Evolutionary conservation across 2,888 invertebrate species (phyloP).

Genomic region (Nasonia oneida): DNA sequence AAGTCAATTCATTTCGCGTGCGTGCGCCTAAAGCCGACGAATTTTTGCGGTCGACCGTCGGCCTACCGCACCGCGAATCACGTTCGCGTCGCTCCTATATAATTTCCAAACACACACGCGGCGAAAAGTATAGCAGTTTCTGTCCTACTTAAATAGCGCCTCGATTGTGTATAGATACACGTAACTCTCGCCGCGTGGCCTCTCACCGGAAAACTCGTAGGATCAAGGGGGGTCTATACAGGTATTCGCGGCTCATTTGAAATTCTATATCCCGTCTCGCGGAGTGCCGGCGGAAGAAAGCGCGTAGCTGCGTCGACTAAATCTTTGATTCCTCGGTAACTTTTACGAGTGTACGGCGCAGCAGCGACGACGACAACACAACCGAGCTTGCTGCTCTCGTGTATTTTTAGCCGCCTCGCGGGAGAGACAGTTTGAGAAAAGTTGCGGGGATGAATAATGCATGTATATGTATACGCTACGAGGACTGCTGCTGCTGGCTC

Average conservation of each 20-base stretch:
- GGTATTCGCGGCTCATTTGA: conserved; percentile 62
- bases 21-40: neutral
- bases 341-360: neutral
- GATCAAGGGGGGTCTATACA: conserved; percentile 24
- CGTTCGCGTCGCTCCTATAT: too few relatives aligned
- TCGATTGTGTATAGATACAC: neutral
- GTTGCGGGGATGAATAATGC: conserved; percentile 50
- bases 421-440: conserved; percentile 42
- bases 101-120: neutral
- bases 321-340: conserved; percentile 50
- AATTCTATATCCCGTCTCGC: conserved; percentile 63
- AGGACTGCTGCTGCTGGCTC: neutral
- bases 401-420: conserved; percentile 44
- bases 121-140: conserved; percentile 7
- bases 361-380: neutral
- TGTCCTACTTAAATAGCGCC: conserved; percentile 36
- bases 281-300: conserved; percentile 57
- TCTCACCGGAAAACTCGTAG: conserved; percentile 15
- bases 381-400: neutral
- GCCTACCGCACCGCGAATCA: too few relatives aligned
- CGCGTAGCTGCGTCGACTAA: conserved; percentile 14
- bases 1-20: conserved; percentile 7
- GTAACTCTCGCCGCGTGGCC: neutral
- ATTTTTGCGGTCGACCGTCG: neutral
- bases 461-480: conserved; percentile 4